Evolutionary conservation across 2,113 vertebrate genomes (phyloP).

Genomic region (Picathartes gymnocephalus): DNA sequence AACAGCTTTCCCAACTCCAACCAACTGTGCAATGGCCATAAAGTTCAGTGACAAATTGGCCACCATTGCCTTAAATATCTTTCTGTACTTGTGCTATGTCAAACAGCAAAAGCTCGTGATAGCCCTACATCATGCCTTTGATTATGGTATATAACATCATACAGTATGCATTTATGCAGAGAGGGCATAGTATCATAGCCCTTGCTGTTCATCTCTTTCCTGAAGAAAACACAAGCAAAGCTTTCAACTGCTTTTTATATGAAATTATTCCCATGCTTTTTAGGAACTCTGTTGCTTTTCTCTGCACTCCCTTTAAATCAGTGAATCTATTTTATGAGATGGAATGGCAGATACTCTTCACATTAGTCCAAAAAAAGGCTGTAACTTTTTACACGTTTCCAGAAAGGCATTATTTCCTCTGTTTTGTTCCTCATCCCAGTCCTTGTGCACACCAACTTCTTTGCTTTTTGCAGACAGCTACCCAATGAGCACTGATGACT

Average conservation of each 20-base stretch:
- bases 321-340: not conserved
- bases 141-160: not conserved
- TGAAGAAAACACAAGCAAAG: not conserved
- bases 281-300: not conserved
- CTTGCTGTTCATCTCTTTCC: not conserved
- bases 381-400: not conserved
- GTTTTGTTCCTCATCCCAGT: not conserved
- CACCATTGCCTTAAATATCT: not conserved
- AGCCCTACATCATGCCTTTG: not conserved
- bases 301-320: not conserved
- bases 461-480: not conserved
- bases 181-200: not conserved
- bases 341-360: not conserved
- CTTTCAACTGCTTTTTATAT: not conserved
- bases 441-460: not conserved
- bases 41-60: not conserved
- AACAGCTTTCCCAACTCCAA: not conserved
- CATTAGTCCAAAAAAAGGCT: not conserved
- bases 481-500: not conserved
- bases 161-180: not conserved
- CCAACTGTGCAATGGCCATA: not conserved
- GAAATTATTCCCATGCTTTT: not conserved
- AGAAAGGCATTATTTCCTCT: not conserved
- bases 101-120: not conserved
- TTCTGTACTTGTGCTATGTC: not conserved